phyloP scores from a whole-genome alignment of 1,140 invertebrate genomes.

The Drosophila persimilis region DNA sequence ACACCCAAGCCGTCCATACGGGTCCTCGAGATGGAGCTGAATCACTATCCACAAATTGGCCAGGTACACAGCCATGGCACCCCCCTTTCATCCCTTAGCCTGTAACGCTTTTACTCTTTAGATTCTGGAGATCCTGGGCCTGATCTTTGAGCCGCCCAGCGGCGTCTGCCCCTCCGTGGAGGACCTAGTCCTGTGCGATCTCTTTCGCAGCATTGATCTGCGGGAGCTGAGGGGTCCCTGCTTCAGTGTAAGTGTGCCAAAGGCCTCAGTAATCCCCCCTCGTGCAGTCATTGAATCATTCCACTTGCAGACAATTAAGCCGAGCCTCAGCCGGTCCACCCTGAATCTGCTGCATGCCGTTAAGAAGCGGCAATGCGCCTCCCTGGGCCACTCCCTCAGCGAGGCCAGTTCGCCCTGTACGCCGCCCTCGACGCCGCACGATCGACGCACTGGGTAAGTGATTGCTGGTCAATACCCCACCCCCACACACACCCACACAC shows the following conservation, averaged over 20 bases:
- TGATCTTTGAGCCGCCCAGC: constrained; percentile 90
- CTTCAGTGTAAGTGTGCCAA: constrained; percentile 83
- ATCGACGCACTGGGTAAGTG: constrained; percentile 80
- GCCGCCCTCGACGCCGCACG: constrained; percentile 81
- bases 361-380: constrained; percentile 81
- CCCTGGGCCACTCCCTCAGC: constrained; percentile 78
- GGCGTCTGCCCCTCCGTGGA: constrained; percentile 88
- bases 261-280: no score
- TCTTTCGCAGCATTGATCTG: constrained; percentile 94
- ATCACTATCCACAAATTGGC: constrained; percentile 89
- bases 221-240: constrained; percentile 90
- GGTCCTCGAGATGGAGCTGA: constrained; percentile 88
- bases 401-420: constrained; percentile 82
- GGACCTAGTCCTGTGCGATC: constrained; percentile 91
- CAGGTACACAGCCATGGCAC: no score
- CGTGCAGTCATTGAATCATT: no score
- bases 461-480: not conserved
- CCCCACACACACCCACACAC: no score
- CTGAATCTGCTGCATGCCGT: constrained; percentile 80
- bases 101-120: no score
- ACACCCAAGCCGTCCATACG: constrained; percentile 88
- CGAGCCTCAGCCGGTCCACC: constrained; percentile 81
- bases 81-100: no score
- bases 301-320: constrained; percentile 77
- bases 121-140: constrained; percentile 91